Percentiles rank a stretch among this genome's conserved stretches.
Evolutionary conservation across 1,140 invertebrate species (phyloP).

Genomic region (Tetragonula clypearis): DNA sequence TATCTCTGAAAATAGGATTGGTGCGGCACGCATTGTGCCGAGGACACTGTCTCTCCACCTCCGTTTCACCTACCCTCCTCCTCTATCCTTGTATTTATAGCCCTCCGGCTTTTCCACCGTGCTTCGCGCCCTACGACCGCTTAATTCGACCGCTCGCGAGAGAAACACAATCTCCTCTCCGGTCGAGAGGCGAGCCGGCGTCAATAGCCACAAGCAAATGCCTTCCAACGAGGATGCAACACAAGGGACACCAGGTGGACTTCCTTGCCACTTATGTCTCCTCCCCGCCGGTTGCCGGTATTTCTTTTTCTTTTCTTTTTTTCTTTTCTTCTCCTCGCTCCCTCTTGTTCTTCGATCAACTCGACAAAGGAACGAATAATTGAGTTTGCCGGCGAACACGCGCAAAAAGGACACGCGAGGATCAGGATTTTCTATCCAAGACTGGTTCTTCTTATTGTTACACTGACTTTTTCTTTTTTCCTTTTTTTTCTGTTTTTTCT

Average conservation of each 20-base stretch:
- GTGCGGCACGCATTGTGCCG: slow-evolving; percentile 72
- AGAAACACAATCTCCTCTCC: slow-evolving; percentile 45
- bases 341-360: slow-evolving; percentile 1
- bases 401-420: slow-evolving; percentile 7
- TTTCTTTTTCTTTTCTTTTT: neutral
- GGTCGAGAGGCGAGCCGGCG: slow-evolving; percentile 6
- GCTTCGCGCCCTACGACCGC: slow-evolving; percentile 56
- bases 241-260: slow-evolving; percentile 40
- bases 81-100: slow-evolving; percentile 67
- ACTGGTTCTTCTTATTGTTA: neutral
- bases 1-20: slow-evolving; percentile 79
- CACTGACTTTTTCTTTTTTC: neutral
- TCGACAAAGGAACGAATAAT: slow-evolving; percentile 30
- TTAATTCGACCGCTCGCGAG: slow-evolving; percentile 65
- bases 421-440: neutral
- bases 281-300: neutral
- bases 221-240: slow-evolving; percentile 33
- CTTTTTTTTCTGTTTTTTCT: no score
- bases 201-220: slow-evolving; percentile 40
- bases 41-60: slow-evolving; percentile 62
- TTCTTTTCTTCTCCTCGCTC: neutral
- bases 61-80: slow-evolving; percentile 48
- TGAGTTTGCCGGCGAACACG: slow-evolving; percentile 1
- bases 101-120: slow-evolving; percentile 64
- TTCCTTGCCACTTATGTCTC: slow-evolving; percentile 32